Conservation (phyloP, 2,113 vertebrate genomes). For the Pachypanchax playfairii region DNA sequence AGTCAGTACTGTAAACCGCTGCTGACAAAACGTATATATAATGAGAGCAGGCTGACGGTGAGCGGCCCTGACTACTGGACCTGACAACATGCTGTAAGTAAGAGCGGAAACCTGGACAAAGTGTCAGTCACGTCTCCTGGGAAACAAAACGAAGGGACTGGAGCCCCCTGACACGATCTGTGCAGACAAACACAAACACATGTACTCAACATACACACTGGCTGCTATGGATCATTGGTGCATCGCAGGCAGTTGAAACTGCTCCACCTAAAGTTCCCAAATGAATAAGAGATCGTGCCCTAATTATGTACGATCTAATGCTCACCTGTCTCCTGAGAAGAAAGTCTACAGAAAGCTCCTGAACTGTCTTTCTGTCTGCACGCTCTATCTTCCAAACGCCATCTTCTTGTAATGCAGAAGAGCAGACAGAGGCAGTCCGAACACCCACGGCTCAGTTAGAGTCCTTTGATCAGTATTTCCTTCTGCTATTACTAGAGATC, state of each 20-base stretch:
- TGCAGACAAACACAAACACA: background rate
- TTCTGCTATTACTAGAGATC: slow-evolving; percentile 72
- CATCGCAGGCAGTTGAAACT: slow-evolving; percentile 22
- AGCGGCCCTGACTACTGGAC: slow-evolving; percentile 27
- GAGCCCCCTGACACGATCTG: slow-evolving; percentile 4
- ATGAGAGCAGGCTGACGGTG: slow-evolving; percentile 45
- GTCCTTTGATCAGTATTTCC: slow-evolving; percentile 76
- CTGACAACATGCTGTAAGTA: slow-evolving; percentile 33
- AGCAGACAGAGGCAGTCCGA: slow-evolving; percentile 65
- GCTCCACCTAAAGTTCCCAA: slow-evolving; percentile 14
- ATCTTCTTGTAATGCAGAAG: slow-evolving; percentile 64
- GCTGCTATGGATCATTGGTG: background rate
- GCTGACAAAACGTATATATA: slow-evolving; percentile 35
- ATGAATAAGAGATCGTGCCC: slow-evolving; percentile 26
- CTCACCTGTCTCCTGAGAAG: slow-evolving; percentile 53
- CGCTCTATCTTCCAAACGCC: slow-evolving; percentile 37
- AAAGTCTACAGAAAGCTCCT: slow-evolving; percentile 30
- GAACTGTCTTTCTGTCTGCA: slow-evolving; percentile 31
- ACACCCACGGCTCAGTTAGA: slow-evolving; percentile 73
- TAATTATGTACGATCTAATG: slow-evolving; percentile 55
- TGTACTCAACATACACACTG: no score
- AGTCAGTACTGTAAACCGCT: slow-evolving; percentile 27
- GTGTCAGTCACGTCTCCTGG: slow-evolving; percentile 42
- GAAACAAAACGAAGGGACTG: slow-evolving; percentile 33
- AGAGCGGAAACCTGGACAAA: slow-evolving; percentile 48